Conservation (phyloP, 2,888 invertebrate genomes). For the Tromatobia lineatoria region DNA sequence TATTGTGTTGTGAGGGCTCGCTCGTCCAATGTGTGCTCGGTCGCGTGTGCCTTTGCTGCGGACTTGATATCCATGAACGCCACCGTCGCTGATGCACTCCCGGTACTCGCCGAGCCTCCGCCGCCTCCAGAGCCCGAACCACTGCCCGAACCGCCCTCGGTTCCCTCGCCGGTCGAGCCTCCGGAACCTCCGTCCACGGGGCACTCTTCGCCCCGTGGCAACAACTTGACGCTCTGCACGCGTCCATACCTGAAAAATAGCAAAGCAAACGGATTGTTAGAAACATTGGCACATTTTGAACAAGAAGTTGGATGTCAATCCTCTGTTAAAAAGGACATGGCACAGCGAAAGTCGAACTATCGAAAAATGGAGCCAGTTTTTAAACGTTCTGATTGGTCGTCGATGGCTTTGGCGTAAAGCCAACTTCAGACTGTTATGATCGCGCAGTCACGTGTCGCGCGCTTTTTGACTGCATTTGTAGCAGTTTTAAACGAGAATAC, state of each 20-base stretch:
- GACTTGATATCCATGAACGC: slow-evolving; percentile 99
- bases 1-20: slow-evolving; percentile 95
- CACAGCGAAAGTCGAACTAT: not conserved
- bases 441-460: too few relatives aligned
- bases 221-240: slow-evolving; percentile 98
- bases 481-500: too few relatives aligned
- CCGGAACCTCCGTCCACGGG: slow-evolving; percentile 85
- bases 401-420: too few relatives aligned
- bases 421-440: too few relatives aligned
- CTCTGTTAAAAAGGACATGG: too few relatives aligned
- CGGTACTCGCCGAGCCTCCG: slow-evolving; percentile 87
- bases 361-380: too few relatives aligned
- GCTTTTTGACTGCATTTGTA: too few relatives aligned
- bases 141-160: slow-evolving; percentile 83
- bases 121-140: slow-evolving; percentile 84
- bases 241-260: slow-evolving; percentile 94
- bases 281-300: not conserved
- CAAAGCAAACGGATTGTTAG: not conserved
- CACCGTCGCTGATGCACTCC: slow-evolving; percentile 94
- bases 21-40: slow-evolving; percentile 95
- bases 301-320: not conserved
- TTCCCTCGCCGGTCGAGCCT: slow-evolving; percentile 86
- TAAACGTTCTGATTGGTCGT: too few relatives aligned
- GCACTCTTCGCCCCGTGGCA: slow-evolving; percentile 88
- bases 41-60: slow-evolving; percentile 96